Evolutionary conservation across 2,113 vertebrate species (phyloP).

Genomic region (Tetrao urogallus): DNA sequence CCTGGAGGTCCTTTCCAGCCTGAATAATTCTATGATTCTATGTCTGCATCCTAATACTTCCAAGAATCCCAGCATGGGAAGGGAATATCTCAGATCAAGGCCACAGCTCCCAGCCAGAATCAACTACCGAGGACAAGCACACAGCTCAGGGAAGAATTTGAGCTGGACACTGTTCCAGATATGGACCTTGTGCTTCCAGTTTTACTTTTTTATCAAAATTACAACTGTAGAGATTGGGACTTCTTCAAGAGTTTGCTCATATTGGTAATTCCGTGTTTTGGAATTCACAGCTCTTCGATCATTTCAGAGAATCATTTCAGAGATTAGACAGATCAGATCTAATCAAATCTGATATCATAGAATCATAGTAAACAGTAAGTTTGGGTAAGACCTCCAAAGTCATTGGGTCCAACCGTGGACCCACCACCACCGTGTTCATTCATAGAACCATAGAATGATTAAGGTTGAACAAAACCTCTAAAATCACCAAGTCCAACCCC

Average conservation of each 20-base stretch:
- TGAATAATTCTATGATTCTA: no score
- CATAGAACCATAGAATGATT: no score
- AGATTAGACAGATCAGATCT: no score
- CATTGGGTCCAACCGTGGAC: no score
- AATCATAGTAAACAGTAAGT: no score
- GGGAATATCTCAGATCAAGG: not conserved
- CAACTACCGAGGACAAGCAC: not conserved
- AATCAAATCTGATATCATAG: no score
- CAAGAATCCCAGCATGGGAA: fast-evolving
- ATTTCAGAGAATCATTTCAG: not conserved
- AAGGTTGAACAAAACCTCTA: no score
- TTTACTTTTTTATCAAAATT: not conserved
- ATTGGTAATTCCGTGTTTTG: not conserved
- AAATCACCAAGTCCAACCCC: no score
- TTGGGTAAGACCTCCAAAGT: no score
- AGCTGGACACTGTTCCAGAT: not conserved
- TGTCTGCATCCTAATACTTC: no score
- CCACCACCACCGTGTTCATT: no score
- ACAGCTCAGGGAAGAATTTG: fast-evolving
- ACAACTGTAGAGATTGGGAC: fast-evolving
- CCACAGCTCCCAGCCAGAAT: fast-evolving
- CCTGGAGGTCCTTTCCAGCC: no score
- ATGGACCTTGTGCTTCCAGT: not conserved
- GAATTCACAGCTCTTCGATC: not conserved
- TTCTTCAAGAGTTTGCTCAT: not conserved